Evolutionary conservation across 2,797 vertebrate genomes (phyloP).

Genomic region (Neosilurus mollespiculum): DNA sequence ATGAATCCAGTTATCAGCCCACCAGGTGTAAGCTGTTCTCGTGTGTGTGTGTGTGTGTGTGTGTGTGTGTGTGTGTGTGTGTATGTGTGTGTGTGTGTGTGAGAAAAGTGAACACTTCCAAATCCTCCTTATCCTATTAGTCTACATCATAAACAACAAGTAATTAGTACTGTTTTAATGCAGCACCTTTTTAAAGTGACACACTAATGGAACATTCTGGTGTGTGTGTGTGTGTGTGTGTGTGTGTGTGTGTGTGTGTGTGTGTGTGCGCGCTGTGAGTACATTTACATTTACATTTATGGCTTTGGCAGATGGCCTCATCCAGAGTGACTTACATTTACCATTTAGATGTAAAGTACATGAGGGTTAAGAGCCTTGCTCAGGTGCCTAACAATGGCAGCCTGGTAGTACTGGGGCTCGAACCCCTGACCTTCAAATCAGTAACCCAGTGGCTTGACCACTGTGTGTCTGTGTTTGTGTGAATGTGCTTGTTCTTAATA

Average conservation of each 20-base stretch:
- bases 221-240: no score
- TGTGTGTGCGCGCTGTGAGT: neutral
- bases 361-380: no score
- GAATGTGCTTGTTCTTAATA: neutral
- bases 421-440: no score
- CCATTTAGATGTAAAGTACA: no score
- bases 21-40: conserved; percentile 41
- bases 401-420: no score
- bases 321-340: no score
- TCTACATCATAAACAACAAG: conserved; percentile 42
- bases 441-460: no score
- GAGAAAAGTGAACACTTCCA: conserved; percentile 39
- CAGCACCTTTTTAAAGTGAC: conserved; percentile 20
- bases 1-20: conserved; percentile 46
- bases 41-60: conserved; percentile 23
- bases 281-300: no score
- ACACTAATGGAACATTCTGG: neutral
- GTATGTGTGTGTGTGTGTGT: conserved; percentile 20
- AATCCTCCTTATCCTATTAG: conserved; percentile 40
- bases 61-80: conserved; percentile 36
- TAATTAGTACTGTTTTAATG: conserved; percentile 48
- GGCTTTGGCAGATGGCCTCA: no score
- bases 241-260: conserved; percentile 30
- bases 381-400: no score
- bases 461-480: no score